Conservation (phyloP, 2,113 vertebrate species). For the Perca fluviatilis region DNA sequence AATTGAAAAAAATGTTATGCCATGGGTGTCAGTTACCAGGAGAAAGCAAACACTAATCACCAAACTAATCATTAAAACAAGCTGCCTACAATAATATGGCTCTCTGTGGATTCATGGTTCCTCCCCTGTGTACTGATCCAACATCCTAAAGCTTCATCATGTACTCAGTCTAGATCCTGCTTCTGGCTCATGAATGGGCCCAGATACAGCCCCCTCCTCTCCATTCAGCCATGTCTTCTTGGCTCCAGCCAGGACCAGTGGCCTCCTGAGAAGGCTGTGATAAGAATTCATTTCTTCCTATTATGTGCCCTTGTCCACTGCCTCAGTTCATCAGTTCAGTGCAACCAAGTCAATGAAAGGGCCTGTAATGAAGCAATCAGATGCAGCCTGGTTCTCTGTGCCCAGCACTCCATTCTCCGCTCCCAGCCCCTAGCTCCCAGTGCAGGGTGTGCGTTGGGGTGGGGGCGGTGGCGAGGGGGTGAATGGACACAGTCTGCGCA, state of each 20-base stretch:
- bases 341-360: slow-evolving; percentile 92
- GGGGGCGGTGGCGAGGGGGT: slow-evolving; percentile 26
- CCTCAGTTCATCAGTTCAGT: slow-evolving; percentile 92
- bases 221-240: slow-evolving; percentile 64
- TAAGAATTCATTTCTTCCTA: slow-evolving; percentile 94
- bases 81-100: slow-evolving; percentile 65
- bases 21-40: slow-evolving; percentile 72
- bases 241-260: slow-evolving; percentile 76
- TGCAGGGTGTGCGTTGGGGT: slow-evolving; percentile 60
- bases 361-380: slow-evolving; percentile 89
- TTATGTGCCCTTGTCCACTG: slow-evolving; percentile 91
- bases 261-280: slow-evolving; percentile 89
- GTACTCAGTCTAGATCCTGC: slow-evolving; percentile 54
- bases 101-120: slow-evolving; percentile 67
- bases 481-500: slow-evolving; percentile 70
- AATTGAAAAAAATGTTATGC: slow-evolving; percentile 74
- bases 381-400: slow-evolving; percentile 86
- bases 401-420: slow-evolving; percentile 76
- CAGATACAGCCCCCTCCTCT: slow-evolving; percentile 54
- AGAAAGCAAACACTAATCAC: slow-evolving; percentile 78
- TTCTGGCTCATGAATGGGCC: slow-evolving; percentile 57
- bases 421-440: slow-evolving; percentile 75
- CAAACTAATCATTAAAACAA: slow-evolving; percentile 79
- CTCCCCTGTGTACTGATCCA: slow-evolving; percentile 68
- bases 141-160: slow-evolving; percentile 68